Evolutionary conservation across 2,888 invertebrate species (phyloP).

Genomic region (Patella pellucida): DNA sequence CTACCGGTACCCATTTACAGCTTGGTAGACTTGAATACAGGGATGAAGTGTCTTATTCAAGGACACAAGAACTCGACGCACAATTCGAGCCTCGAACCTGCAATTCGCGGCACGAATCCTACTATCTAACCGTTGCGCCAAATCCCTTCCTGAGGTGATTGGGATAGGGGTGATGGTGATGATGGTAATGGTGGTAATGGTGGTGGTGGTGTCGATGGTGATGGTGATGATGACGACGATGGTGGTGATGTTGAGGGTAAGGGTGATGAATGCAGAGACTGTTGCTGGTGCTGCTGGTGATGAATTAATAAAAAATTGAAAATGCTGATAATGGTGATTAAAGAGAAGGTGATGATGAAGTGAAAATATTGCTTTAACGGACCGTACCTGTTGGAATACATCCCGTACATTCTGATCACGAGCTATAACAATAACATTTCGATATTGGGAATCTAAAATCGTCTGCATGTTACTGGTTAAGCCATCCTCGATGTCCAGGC

Average conservation of each 20-base stretch:
- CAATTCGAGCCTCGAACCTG: too few relatives aligned
- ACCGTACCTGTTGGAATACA: constrained; percentile 17
- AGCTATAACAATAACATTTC: constrained; percentile 9
- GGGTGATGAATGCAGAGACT: background rate
- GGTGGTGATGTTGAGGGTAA: background rate
- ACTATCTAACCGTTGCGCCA: too few relatives aligned
- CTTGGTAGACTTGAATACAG: too few relatives aligned
- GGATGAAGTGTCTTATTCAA: too few relatives aligned
- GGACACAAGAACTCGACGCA: too few relatives aligned
- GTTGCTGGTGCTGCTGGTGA: background rate
- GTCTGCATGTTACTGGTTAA: background rate
- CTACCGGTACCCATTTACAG: too few relatives aligned
- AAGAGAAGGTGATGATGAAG: background rate
- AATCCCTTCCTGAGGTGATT: too few relatives aligned
- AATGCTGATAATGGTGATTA: background rate
- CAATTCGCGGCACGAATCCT: too few relatives aligned
- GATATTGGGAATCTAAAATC: constrained; percentile 1
- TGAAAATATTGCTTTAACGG: background rate
- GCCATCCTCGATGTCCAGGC: background rate
- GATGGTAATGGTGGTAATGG: too few relatives aligned
- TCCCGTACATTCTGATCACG: background rate
- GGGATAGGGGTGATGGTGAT: too few relatives aligned
- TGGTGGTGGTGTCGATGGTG: too few relatives aligned
- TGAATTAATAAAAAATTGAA: background rate
- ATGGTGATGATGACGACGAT: background rate